Conservation (phyloP, 2,888 invertebrate genomes). For the Metalampra italica region DNA sequence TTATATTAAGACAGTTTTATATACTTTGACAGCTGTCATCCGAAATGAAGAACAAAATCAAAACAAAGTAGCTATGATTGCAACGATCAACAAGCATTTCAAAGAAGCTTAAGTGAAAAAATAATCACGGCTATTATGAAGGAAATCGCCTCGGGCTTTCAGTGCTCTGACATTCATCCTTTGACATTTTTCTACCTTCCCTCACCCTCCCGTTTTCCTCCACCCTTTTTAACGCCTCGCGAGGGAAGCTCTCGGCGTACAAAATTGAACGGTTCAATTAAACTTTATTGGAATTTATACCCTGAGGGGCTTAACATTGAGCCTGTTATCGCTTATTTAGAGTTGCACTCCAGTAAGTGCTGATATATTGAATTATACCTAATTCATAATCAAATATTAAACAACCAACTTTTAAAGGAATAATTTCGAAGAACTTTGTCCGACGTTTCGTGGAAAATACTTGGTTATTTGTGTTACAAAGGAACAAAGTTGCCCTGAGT, state of each 20-base stretch:
- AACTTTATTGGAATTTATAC: conserved; percentile 55
- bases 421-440: too few relatives aligned
- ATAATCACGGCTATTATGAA: conserved; percentile 52
- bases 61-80: conserved; percentile 7
- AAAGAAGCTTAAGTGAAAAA: conserved; percentile 26
- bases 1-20: too few relatives aligned
- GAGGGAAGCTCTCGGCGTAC: conserved; percentile 39
- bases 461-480: too few relatives aligned
- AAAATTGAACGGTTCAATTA: conserved; percentile 61
- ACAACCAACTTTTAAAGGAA: too few relatives aligned
- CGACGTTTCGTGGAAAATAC: too few relatives aligned
- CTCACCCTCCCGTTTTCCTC: conserved; percentile 40
- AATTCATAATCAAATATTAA: conserved; percentile 21
- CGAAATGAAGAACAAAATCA: too few relatives aligned
- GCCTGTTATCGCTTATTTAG: conserved; percentile 37
- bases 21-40: too few relatives aligned
- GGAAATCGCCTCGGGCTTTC: conserved; percentile 34
- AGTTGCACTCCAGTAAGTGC: conserved; percentile 24
- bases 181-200: conserved; percentile 45
- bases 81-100: not conserved
- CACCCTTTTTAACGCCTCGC: conserved; percentile 59
- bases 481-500: too few relatives aligned
- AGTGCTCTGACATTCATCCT: conserved; percentile 13
- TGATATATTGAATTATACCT: conserved; percentile 32
- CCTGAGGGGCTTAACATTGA: conserved; percentile 36